Evolutionary conservation across 1,140 invertebrate species (phyloP), one percentile per base, ranked within the genome.

Genomic region (Mizuhopecten yessoensis): DNA sequence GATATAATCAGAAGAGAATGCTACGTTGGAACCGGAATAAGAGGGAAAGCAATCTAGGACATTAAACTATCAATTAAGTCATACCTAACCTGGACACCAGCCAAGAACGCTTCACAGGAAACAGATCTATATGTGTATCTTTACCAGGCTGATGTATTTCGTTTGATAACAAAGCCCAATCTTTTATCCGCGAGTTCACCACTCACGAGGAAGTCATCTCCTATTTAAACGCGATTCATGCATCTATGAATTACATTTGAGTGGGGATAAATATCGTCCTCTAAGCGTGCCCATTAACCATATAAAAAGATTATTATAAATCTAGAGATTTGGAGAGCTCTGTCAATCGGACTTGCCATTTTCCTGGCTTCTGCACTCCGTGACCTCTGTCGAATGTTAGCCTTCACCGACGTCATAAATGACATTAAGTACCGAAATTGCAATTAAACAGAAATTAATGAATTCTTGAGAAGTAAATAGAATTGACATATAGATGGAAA

Each of bases 1-100:
- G 57, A n/a, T 75, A 75, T 75, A 75, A 75, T 75, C 57, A 29
- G 57, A 75, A 75, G n/a, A 29, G 57, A 75, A 75, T 29, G 57
- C n/a, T 75, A 75, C 57, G 1, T 75, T 75, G 23, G 57, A 75
- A 29, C n/a, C 17, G 57, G 57, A n/a, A 75, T 75, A 45, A 45
- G 17, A n/a, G 57, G n/a, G 57, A 75, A 29, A 75, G 23, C 23
- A 75, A 75, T 75, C 57, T 75, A n/a, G 5, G 29, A 75, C 57
- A 75, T 75, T 75, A 75, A 75, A 75, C 57, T 75, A 75, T 75
- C 57, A 75, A 75, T 75, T 75, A 75, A 75, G 57, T 29, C 57
- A 29, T 75, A 75, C 57, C 1, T 75, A 75, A n/a, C 29, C 11
- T 75, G 57, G 57, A 75, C 57, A 75, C 1, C 23, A 75, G 57